phyloP scores from a whole-genome alignment of 2,888 invertebrate species.

The Cryptocheilus praepositus region DNA sequence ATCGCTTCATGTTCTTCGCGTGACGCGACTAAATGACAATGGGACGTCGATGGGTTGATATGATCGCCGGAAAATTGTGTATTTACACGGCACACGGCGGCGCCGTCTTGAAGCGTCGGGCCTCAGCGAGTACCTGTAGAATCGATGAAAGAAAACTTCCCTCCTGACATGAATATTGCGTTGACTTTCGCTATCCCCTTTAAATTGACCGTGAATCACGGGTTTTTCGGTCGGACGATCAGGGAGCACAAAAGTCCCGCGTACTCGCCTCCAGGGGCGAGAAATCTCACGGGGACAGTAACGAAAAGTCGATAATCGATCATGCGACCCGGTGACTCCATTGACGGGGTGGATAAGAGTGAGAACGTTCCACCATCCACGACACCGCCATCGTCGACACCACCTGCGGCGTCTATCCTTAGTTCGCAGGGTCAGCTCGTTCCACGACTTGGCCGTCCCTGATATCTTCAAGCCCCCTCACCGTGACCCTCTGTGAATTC shows the following conservation, averaged over 20 bases:
- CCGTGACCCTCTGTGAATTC: conserved; percentile 14
- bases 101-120: no score
- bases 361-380: background rate
- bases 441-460: background rate
- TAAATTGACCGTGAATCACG: conserved; percentile 32
- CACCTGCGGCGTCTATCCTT: conserved; percentile 3
- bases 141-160: no score
- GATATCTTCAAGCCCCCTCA: background rate
- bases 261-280: conserved; percentile 21
- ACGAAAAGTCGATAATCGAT: conserved; percentile 44
- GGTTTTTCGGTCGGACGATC: conserved; percentile 15
- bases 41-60: no score
- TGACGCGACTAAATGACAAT: no score
- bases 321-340: conserved; percentile 39
- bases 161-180: background rate
- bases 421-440: conserved; percentile 1
- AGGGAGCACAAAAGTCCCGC: conserved; percentile 19
- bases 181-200: conserved; percentile 10
- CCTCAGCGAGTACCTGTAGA: no score
- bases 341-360: conserved; percentile 29
- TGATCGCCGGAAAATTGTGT: no score
- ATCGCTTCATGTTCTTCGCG: conserved; percentile 6
- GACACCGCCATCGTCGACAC: background rate
- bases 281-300: conserved; percentile 30
- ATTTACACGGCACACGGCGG: no score